Percentiles rank a stretch among this genome's conserved stretches.
Evolutionary conservation across 2,113 vertebrate species (phyloP).

Genomic region (Brevimyrus niger): DNA sequence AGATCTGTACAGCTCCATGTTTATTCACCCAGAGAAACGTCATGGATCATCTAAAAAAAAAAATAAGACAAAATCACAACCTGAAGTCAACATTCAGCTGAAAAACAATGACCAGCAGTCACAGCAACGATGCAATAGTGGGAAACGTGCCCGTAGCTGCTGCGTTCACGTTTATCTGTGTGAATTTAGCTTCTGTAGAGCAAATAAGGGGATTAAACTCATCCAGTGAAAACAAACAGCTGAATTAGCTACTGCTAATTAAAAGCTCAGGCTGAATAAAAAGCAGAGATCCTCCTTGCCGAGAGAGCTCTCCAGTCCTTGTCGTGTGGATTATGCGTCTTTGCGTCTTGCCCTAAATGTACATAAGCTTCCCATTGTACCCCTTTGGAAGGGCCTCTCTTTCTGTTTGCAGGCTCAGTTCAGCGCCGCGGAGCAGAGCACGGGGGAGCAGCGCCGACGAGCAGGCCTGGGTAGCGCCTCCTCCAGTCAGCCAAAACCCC

Average conservation of each 20-base stretch:
- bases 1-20: background rate
- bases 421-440: background rate
- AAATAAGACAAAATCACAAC: background rate
- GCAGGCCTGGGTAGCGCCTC: background rate
- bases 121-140: background rate
- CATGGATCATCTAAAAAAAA: background rate
- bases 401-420: background rate
- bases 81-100: background rate
- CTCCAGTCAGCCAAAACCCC: slow-evolving; percentile 23
- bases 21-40: background rate
- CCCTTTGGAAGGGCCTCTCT: background rate
- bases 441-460: background rate
- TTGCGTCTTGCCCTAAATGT: slow-evolving; percentile 5
- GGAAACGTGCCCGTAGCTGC: background rate
- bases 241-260: background rate
- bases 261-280: background rate
- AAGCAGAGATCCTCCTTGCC: background rate
- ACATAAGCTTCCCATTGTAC: background rate
- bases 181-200: background rate
- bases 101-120: background rate
- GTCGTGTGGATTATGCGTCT: background rate
- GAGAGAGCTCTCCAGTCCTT: background rate
- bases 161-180: background rate
- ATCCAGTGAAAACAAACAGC: slow-evolving; percentile 1
- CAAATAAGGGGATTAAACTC: slow-evolving; percentile 4